Percentiles rank a stretch among this genome's conserved stretches.
These are phyloP conservation scores for Hydrotaea diabolus DNA, from an alignment of 2,888 invertebrate species.

Conservation along the genomic window DNA sequence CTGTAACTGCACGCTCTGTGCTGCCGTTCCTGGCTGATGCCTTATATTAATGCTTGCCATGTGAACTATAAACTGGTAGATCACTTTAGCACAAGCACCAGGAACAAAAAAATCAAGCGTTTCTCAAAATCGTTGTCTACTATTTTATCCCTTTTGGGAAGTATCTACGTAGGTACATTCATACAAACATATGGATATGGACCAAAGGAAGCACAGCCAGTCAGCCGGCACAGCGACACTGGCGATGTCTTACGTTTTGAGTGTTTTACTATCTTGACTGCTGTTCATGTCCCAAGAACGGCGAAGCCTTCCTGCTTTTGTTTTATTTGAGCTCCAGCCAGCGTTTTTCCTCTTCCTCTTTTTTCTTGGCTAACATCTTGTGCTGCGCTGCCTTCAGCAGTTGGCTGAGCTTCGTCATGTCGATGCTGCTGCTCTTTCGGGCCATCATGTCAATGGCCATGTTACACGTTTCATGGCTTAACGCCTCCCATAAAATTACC, in stretches of 20 bases:
- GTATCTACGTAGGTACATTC: conserved; percentile 44
- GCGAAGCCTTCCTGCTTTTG: conserved; percentile 59
- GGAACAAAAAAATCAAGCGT: conserved; percentile 15
- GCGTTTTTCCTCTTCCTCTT: conserved; percentile 16
- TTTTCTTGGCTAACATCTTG: neutral
- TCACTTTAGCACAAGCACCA: conserved; percentile 52
- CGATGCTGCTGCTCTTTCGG: conserved; percentile 1
- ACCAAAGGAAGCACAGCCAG: conserved; percentile 39
- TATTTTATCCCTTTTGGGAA: conserved; percentile 58
- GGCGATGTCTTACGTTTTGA: conserved; percentile 63
- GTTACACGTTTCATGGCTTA: conserved; percentile 80
- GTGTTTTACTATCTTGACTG: conserved; percentile 67
- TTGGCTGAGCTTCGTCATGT: conserved; percentile 13
- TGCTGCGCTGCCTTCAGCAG: neutral
- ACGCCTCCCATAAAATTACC: conserved; percentile 81
- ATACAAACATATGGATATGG: no score
- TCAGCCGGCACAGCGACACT: conserved; percentile 21
- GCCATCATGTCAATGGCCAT: conserved; percentile 74
- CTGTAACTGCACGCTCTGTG: conserved; percentile 1
- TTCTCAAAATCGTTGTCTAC: conserved; percentile 51
- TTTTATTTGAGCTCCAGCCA: neutral
- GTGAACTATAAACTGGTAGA: conserved; percentile 66
- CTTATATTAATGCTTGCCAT: conserved; percentile 61
- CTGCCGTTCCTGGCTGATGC: neutral
- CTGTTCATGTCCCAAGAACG: conserved; percentile 60